Conservation (phyloP, 2,797 vertebrate genomes). For the Alfaro cultratus region DNA sequence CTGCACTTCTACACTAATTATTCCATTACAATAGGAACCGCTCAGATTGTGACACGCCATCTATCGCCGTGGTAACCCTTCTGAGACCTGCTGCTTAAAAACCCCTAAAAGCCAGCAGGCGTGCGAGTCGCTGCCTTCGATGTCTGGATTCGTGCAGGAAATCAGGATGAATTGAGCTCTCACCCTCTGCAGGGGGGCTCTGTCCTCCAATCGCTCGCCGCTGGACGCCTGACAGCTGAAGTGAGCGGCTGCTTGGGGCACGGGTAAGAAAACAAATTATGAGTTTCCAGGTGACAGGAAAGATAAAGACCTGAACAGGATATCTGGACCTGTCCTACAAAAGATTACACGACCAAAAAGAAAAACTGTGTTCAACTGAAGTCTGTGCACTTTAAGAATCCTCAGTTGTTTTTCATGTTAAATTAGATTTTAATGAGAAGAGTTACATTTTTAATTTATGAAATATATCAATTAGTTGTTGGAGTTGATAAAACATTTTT, state of each 20-base stretch:
- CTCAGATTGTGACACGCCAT: background rate
- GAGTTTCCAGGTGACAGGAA: constrained; percentile 1
- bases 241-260: background rate
- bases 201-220: background rate
- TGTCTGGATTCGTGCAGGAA: background rate
- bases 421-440: background rate
- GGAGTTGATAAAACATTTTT: background rate
- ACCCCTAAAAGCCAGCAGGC: background rate
- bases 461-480: background rate
- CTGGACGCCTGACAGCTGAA: background rate
- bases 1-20: background rate
- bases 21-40: background rate
- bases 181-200: background rate
- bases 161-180: background rate
- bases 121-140: background rate
- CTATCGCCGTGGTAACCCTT: constrained; percentile 1
- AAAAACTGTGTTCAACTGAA: background rate
- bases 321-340: background rate
- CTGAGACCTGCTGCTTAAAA: background rate
- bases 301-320: background rate
- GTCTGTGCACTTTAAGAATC: background rate
- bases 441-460: background rate
- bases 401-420: background rate
- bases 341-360: background rate
- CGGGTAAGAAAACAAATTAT: background rate